Evolutionary conservation across 2,113 vertebrate species (phyloP), one percentile per base, ranked within the genome.

Genomic region (Pangasianodon hypophthalmus): DNA sequence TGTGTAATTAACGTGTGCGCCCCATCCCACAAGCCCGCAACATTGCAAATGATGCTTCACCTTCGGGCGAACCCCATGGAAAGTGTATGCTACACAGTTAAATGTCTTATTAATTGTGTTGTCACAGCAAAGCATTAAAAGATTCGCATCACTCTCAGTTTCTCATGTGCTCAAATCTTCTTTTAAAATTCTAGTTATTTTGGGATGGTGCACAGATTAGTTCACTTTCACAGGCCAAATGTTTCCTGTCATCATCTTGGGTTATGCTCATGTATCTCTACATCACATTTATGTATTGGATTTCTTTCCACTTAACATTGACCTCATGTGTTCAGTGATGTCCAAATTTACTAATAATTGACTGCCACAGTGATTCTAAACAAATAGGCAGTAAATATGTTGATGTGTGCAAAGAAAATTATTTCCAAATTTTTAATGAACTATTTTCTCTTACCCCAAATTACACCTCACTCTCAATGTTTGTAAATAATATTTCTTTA

Each of bases 91-190:
- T 87, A 69, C 26, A 87, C 44, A 41, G 84, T 84, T 92, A 90
- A 91, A 64, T 89, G 89, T 26, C 73, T 93, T 85, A 92, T 92
- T 90, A 88, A 90, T 90, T 91, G 81, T 88, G 58, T 48, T 84
- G 60, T 79, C 84, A 92, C n/a, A 91, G 69, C 79, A 89, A 89
- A 60, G 85, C 46, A 80, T 84, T 75, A 77, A 77, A 54, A 79
- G 48, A 86, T 84, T 88, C 54, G 52, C 29, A 60, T 82, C 79
- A 69, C 48, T 44, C 8, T 67, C 41, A 67, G 50, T 88, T 62
- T 60, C 64, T 84, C 80, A n/a, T 58, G 69, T 88, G 87, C 29
- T 48, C 37, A n/a, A 69, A 88, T 82, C 46, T 88, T 88, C 54
- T 19, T 54, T 77, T 86, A 62, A 37, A 60, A 50, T 77, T 81